phyloP scores from a whole-genome alignment of 2,888 invertebrate genomes.

The Dromius quadrimaculatus region DNA sequence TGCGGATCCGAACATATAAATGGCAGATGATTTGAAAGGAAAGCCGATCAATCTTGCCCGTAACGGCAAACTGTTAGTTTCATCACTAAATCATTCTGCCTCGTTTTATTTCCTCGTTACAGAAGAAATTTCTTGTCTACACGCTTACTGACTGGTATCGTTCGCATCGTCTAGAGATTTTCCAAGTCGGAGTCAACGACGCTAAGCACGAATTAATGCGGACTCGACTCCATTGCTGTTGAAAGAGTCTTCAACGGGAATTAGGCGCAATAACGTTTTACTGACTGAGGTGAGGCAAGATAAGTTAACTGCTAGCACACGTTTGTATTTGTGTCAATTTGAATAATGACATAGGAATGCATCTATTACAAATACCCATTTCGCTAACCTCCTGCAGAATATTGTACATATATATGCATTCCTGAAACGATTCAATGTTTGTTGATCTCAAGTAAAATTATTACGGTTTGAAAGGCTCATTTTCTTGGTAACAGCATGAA shows the following conservation, averaged over 20 bases:
- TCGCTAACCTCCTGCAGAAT: no score
- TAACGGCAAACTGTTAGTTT: conserved; percentile 52
- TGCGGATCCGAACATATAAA: conserved; percentile 52
- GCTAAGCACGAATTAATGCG: conserved; percentile 50
- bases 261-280: conserved; percentile 12
- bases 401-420: no score
- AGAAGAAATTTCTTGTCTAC: conserved; percentile 52
- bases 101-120: conserved; percentile 52
- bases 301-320: conserved; percentile 6
- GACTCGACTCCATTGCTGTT: conserved; percentile 21
- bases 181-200: conserved; percentile 6
- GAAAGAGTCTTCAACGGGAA: conserved; percentile 39
- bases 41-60: conserved; percentile 50
- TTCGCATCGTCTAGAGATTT: conserved; percentile 40
- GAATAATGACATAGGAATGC: conserved; percentile 9
- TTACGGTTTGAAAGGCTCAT: no score
- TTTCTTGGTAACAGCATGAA: no score
- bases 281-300: conserved; percentile 2
- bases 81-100: conserved; percentile 53
- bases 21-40: conserved; percentile 53
- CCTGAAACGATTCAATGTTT: no score
- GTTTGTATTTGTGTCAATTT: conserved; percentile 11
- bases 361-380: neutral
- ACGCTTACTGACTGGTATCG: conserved; percentile 38
- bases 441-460: no score